These are phyloP conservation scores for Amazona finschi DNA, from an alignment of 2,797 vertebrate species.

Conservation along the genomic window DNA sequence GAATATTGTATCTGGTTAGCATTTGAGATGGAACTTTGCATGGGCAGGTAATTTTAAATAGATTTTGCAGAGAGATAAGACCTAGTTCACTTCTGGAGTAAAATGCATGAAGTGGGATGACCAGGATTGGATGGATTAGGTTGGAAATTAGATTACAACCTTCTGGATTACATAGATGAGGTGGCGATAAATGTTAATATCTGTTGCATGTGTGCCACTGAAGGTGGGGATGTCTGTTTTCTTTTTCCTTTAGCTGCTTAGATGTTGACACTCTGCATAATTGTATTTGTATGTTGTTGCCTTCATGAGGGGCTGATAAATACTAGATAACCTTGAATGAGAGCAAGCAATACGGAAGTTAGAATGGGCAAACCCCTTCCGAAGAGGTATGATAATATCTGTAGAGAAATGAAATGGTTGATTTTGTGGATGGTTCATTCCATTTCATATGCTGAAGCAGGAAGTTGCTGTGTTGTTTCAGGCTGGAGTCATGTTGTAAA, in stretches of 20 bases:
- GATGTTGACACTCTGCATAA: background rate
- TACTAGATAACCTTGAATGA: background rate
- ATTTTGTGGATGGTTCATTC: background rate
- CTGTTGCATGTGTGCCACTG: background rate
- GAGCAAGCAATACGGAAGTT: background rate
- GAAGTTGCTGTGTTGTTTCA: background rate
- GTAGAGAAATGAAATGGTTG: background rate
- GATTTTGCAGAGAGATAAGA: fast-evolving
- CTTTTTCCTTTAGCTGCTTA: background rate
- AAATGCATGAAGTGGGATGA: background rate
- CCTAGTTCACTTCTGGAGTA: background rate
- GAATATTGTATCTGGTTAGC: fast-evolving
- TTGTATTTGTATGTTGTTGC: background rate
- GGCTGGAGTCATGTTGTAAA: background rate
- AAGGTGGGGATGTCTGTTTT: background rate
- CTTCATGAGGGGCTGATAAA: background rate
- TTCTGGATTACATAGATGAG: background rate
- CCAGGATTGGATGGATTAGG: background rate
- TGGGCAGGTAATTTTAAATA: background rate
- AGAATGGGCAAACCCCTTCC: background rate
- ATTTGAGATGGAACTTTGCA: background rate
- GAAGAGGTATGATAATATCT: background rate
- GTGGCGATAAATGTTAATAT: background rate
- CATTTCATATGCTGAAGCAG: background rate
- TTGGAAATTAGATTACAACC: background rate